Percentiles rank a stretch among this genome's conserved stretches.
These are phyloP conservation scores for Charaxes varanes DNA, from an alignment of 1,140 invertebrate species.

Conservation along the genomic window DNA sequence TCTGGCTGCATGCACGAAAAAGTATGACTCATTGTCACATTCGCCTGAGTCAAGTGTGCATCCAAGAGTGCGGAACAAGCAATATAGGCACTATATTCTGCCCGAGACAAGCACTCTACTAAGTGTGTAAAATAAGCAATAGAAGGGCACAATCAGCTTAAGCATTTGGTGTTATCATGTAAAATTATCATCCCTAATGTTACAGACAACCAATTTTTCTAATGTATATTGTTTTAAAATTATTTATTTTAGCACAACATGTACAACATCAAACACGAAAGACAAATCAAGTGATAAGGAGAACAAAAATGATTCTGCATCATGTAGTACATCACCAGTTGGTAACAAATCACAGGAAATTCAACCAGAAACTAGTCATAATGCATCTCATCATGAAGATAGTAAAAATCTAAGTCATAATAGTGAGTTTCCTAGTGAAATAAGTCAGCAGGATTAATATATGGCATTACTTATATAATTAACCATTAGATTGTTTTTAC, in stretches of 20 bases:
- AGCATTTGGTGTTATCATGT: too few species aligned
- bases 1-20: too few species aligned
- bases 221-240: not conserved
- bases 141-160: too few species aligned
- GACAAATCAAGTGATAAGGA: slow-evolving; percentile 36
- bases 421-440: slow-evolving; percentile 47
- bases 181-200: not conserved
- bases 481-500: too few species aligned
- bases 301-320: slow-evolving; percentile 25
- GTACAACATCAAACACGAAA: slow-evolving; percentile 25
- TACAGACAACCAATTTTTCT: not conserved
- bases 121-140: too few species aligned
- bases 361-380: slow-evolving; percentile 61
- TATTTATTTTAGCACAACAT: slow-evolving; percentile 33
- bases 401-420: slow-evolving; percentile 47
- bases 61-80: too few species aligned
- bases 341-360: slow-evolving; percentile 24
- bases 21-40: too few species aligned
- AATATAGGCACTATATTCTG: too few species aligned
- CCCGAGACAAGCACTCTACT: too few species aligned
- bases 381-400: slow-evolving; percentile 39
- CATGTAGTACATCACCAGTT: slow-evolving; percentile 32
- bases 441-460: too few species aligned
- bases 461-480: too few species aligned
- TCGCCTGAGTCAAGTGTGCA: too few species aligned